Evolutionary conservation across 2,797 vertebrate species (phyloP), one percentile per base, ranked within the genome.

Genomic region (Pagetopsis macropterus): DNA sequence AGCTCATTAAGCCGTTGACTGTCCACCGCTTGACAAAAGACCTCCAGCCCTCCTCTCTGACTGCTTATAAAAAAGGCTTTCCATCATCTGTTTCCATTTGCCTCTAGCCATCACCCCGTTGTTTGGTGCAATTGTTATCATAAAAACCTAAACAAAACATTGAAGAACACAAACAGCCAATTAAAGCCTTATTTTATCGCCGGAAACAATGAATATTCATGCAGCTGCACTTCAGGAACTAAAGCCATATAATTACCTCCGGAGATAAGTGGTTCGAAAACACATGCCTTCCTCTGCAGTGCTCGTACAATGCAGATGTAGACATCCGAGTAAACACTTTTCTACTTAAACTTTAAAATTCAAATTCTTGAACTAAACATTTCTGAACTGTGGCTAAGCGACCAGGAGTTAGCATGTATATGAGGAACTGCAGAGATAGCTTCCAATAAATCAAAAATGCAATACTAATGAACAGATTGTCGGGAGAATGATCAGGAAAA

Each of bases 1-100:
- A 73, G 88, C 82, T 85, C 91, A 94, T 93, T 89, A 92, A 86
- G 75, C 76, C 72, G 68, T 58, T 62, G 70, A 87, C 69, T 83
- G 81, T 63, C 83, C 70, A 15, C 76, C 61, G 76, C 90, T 87
- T 79, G 81, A 88, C 77, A 67, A 61, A 82, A 65, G 40, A 64
- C 84, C 77, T 75, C 64, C 37, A 65, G 75, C 43, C 14, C 41
- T 60, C 33, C n/a, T 65, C 57, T 27, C 54, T 57, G 65, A 59
- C 65, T 49, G 70, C 82, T 79, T 72, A 75, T 73, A 79, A 87
- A 87, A 48, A 67, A 11, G 41, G 31, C 63, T 65, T 69, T 89
- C 54, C 74, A 78, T 87, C 81, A 87, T 58, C 62, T 64, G 60
- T 63, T 64, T 77, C 70, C 56, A 71, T 75, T 76, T 72, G 55